A percentile compares a stretch with the other conserved stretches of the same genome.
Evolutionary conservation across 2,113 vertebrate species (phyloP).

Genomic region (Perccottus glenii): DNA sequence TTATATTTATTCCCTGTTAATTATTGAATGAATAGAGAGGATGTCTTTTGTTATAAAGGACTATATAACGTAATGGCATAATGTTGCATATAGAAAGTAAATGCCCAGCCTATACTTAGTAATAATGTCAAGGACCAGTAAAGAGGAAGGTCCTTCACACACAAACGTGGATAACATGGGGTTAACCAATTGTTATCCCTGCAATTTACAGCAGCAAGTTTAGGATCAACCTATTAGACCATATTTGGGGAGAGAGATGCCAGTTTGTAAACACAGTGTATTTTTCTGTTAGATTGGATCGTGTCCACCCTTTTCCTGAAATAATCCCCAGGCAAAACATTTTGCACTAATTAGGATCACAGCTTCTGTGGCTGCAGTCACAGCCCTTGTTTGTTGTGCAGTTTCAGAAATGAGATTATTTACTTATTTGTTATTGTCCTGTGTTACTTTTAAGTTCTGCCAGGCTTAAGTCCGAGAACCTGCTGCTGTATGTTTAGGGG

Average conservation of each 20-base stretch:
- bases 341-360: constrained; percentile 17
- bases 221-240: constrained; percentile 44
- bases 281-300: constrained; percentile 47
- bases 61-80: too few relatives aligned
- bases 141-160: too few relatives aligned
- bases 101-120: too few relatives aligned
- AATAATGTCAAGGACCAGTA: too few relatives aligned
- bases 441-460: background rate
- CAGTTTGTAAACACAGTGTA: constrained; percentile 63
- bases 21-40: too few relatives aligned
- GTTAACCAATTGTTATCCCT: background rate
- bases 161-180: too few relatives aligned
- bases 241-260: constrained; percentile 60
- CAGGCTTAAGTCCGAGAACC: constrained; percentile 8
- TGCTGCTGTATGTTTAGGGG: constrained; percentile 5
- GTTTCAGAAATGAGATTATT: background rate
- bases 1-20: too few relatives aligned
- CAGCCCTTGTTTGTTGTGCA: background rate
- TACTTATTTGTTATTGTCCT: constrained; percentile 14
- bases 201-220: constrained; percentile 37
- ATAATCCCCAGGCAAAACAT: constrained; percentile 32
- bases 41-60: too few relatives aligned
- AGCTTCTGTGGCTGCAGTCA: background rate
- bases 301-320: constrained; percentile 63
- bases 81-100: too few relatives aligned